Percentiles rank a stretch among this genome's conserved stretches.
phyloP scores from a whole-genome alignment of 2,888 invertebrate species.

The Drosophila mayaguana region DNA sequence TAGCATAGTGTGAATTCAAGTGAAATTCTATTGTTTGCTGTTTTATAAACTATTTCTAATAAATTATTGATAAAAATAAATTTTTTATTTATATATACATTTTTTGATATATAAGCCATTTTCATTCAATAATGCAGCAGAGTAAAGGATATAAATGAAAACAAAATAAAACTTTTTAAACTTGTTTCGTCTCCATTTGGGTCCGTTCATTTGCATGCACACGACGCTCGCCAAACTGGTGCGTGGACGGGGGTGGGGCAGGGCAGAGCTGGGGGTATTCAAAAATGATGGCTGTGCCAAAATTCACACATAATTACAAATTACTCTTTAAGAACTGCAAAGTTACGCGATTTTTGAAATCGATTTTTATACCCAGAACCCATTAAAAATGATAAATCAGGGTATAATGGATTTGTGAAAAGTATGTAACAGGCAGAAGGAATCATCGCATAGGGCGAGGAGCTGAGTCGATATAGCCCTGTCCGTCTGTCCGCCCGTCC shows the following conservation, averaged over 20 bases:
- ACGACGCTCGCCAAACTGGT: conserved; percentile 3
- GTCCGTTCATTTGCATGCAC: conserved; percentile 49
- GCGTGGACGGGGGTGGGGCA: background rate
- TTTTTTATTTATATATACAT: background rate
- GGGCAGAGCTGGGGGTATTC: conserved; percentile 3
- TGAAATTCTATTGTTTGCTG: background rate
- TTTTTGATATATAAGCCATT: too few relatives aligned
- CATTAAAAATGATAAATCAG: too few relatives aligned
- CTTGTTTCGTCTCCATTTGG: conserved; percentile 29
- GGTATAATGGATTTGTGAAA: too few relatives aligned
- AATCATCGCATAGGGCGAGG: too few relatives aligned
- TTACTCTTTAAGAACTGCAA: too few relatives aligned
- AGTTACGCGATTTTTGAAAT: too few relatives aligned
- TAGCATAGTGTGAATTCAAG: background rate
- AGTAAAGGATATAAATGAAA: background rate
- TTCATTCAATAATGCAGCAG: background rate
- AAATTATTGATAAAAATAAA: background rate
- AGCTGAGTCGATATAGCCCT: too few relatives aligned
- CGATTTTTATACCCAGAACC: too few relatives aligned
- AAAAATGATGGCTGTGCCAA: conserved; percentile 60
- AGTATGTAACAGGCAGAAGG: too few relatives aligned
- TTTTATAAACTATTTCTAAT: background rate
- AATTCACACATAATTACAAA: conserved; percentile 78
- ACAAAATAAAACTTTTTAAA: background rate
- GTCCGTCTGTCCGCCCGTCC: too few relatives aligned